A percentile compares a stretch with the other conserved stretches of the same genome.
Conservation (phyloP, 35 echinoderm and acorn worm species). For the Apostichopus parvimensis region DNA sequence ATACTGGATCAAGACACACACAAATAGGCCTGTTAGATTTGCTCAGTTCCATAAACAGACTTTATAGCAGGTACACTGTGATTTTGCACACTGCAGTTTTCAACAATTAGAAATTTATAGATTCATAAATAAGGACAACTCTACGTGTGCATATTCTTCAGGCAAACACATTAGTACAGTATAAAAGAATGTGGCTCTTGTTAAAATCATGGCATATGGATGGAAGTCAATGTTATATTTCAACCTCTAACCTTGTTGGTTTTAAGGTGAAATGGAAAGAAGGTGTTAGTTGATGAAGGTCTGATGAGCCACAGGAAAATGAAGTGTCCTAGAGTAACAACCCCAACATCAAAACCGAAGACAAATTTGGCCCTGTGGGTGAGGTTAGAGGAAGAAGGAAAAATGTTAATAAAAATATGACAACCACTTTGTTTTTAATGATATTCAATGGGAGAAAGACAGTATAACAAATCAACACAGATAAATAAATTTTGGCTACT, state of each 20-base stretch:
- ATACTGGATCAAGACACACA: neutral
- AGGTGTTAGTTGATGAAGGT: neutral
- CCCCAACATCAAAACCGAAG: neutral
- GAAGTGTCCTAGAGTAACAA: neutral
- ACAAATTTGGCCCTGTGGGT: neutral
- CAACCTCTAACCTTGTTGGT: neutral
- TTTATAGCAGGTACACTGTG: too few species aligned
- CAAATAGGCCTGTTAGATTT: too few species aligned
- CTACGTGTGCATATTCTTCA: too few species aligned
- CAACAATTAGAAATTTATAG: too few species aligned
- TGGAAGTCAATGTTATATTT: neutral
- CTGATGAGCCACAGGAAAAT: neutral
- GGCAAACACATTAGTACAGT: too few species aligned
- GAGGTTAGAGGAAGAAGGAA: neutral
- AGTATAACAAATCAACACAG: too few species aligned
- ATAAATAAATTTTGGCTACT: too few species aligned
- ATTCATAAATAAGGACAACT: too few species aligned
- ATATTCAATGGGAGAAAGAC: too few species aligned
- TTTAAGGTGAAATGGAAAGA: neutral
- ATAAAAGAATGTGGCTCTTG: neutral
- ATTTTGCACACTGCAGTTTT: too few species aligned
- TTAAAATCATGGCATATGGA: neutral
- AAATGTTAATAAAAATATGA: neutral
- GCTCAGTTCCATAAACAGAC: too few species aligned
- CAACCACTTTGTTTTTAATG: too few species aligned